A percentile compares a stretch with the other conserved stretches of the same genome.
Conservation (phyloP, 2,888 invertebrate genomes). For the Pollenia angustigena region DNA sequence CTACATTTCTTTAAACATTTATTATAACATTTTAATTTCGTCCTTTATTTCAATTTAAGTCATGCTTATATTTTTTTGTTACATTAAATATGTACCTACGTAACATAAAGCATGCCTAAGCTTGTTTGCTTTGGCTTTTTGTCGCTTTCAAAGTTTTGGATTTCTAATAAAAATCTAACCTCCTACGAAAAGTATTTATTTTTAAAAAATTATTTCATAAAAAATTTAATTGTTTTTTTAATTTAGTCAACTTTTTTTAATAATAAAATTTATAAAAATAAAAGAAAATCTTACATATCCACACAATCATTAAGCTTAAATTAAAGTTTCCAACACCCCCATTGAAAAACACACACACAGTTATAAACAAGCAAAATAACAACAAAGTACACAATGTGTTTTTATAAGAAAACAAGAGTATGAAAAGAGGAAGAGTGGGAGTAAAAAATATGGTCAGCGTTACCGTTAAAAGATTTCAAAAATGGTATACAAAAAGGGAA, state of each 20-base stretch:
- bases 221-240: neutral
- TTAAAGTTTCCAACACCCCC: conserved; percentile 64
- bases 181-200: no score
- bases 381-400: neutral
- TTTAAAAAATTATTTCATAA: conserved; percentile 4
- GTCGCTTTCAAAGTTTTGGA: no score
- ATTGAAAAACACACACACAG: conserved; percentile 27
- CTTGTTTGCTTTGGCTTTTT: no score
- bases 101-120: no score
- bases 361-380: conserved; percentile 2
- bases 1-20: no score
- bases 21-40: no score
- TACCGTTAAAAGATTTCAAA: neutral
- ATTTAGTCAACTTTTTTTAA: conserved; percentile 49
- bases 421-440: conserved; percentile 2
- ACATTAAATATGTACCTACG: no score
- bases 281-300: neutral
- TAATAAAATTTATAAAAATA: conserved; percentile 3
- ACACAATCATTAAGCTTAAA: conserved; percentile 25
- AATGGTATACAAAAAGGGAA: neutral
- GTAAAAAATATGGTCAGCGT: conserved; percentile 6
- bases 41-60: no score
- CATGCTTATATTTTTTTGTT: no score
- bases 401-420: neutral
- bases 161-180: no score